phyloP scores from a whole-genome alignment of 2,113 vertebrate species.

The Cyanoliseus patagonus region DNA sequence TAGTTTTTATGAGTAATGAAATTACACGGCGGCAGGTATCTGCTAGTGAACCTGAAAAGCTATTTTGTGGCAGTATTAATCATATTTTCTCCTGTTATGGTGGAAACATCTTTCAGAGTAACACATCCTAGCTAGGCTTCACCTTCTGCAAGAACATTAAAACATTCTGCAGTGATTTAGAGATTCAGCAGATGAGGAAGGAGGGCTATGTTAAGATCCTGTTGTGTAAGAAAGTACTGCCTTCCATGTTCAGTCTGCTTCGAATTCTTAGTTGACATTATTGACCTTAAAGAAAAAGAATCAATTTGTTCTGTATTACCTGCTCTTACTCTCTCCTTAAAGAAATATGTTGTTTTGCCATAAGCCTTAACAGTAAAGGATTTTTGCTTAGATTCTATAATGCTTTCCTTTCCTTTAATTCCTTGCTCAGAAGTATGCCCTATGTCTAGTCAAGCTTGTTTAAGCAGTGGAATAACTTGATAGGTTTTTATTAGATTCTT shows the following conservation, averaged over 20 bases:
- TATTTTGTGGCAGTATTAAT: not conserved
- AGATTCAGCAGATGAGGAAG: not conserved
- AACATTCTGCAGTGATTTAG: not conserved
- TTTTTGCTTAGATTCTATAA: not conserved
- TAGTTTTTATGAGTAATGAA: constrained; percentile 12
- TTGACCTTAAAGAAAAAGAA: not conserved
- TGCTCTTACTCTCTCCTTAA: not conserved
- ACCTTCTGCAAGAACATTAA: not conserved
- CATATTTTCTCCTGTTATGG: not conserved
- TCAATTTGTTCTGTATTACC: not conserved
- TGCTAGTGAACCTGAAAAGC: not conserved
- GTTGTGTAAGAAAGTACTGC: not conserved
- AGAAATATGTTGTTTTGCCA: not conserved
- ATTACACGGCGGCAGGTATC: not conserved
- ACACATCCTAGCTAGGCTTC: not conserved
- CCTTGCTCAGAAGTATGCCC: not conserved
- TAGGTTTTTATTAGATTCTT: not conserved
- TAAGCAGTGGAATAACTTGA: not conserved
- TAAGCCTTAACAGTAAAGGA: not conserved
- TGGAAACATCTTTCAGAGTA: not conserved
- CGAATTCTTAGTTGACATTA: not conserved
- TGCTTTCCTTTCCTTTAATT: not conserved
- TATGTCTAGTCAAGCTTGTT: not conserved
- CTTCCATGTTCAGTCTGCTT: not conserved
- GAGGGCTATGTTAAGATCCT: not conserved